Evolutionary conservation across 2,888 invertebrate species (phyloP).

Genomic region (Steromphala cineraria): DNA sequence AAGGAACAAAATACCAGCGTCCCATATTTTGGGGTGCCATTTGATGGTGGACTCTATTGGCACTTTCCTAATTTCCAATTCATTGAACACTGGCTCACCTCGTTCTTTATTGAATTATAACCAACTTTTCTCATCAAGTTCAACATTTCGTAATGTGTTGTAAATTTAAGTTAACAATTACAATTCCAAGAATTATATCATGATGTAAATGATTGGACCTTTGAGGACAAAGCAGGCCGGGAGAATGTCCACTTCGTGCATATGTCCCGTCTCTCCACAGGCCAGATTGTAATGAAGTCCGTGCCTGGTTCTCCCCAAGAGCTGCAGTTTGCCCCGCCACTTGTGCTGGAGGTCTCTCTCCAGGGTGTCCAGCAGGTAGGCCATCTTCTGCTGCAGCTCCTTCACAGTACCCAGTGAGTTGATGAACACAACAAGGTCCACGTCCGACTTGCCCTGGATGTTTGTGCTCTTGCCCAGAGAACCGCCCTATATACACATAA

Average conservation of each 20-base stretch:
- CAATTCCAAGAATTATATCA: too few species aligned
- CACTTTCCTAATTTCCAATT: too few species aligned
- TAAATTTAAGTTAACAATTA: too few species aligned
- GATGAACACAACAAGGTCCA: neutral
- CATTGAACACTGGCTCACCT: too few species aligned
- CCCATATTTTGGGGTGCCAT: too few species aligned
- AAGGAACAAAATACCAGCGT: too few species aligned
- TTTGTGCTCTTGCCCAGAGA: neutral
- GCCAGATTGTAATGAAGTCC: neutral
- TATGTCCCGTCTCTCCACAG: neutral
- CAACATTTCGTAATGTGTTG: too few species aligned
- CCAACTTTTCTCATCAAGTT: too few species aligned
- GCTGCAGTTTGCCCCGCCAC: neutral
- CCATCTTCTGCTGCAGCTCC: neutral
- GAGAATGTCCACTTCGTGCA: neutral
- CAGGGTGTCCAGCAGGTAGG: neutral
- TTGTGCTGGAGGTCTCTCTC: neutral
- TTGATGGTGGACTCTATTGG: too few species aligned
- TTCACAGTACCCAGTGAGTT: neutral
- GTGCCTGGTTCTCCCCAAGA: neutral
- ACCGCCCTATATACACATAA: neutral
- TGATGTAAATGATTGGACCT: neutral
- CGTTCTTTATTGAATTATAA: too few species aligned
- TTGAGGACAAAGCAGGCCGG: neutral
- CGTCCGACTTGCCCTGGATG: constrained; percentile 1